Conservation (phyloP, 1,140 invertebrate species). For the Zaprionus capensis region DNA sequence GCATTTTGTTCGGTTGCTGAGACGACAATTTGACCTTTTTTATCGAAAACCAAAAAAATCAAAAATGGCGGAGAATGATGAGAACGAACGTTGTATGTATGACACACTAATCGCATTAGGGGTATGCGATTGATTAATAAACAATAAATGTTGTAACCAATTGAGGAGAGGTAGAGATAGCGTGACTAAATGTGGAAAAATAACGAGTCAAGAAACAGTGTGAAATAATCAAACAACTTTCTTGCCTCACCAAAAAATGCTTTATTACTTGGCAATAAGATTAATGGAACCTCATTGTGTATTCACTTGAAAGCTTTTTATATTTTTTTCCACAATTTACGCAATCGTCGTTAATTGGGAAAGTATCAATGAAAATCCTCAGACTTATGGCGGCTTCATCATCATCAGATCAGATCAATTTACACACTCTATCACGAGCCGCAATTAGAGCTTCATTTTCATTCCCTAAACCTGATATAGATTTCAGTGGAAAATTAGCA, state of each 20-base stretch:
- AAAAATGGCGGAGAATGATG: constrained; percentile 32
- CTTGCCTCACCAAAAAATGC: constrained; percentile 9
- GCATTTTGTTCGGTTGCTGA: constrained; percentile 60
- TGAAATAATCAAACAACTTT: constrained; percentile 21
- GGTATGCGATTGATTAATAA: constrained; percentile 18
- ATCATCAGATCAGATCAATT: constrained; percentile 10
- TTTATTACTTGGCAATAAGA: constrained; percentile 1
- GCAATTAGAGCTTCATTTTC: constrained; percentile 25
- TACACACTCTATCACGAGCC: constrained; percentile 5
- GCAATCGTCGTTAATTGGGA: constrained; percentile 27
- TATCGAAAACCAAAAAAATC: constrained; percentile 7
- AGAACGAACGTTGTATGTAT: constrained; percentile 23
- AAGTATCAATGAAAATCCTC: constrained; percentile 9
- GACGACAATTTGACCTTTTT: constrained; percentile 60
- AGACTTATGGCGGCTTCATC: not conserved
- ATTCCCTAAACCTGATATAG: constrained; percentile 4
- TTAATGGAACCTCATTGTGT: not conserved
- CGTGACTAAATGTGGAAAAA: constrained; percentile 30
- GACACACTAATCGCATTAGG: constrained; percentile 41
- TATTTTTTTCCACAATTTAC: not conserved
- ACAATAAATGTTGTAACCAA: constrained; percentile 3
- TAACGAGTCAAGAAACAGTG: constrained; percentile 3
- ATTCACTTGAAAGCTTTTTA: constrained; percentile 8
- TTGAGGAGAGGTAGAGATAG: constrained; percentile 8
- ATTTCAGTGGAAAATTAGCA: constrained; percentile 16